These are phyloP conservation scores for Liposcelis brunnea DNA, from an alignment of 2,888 invertebrate species.

Conservation along the genomic window DNA sequence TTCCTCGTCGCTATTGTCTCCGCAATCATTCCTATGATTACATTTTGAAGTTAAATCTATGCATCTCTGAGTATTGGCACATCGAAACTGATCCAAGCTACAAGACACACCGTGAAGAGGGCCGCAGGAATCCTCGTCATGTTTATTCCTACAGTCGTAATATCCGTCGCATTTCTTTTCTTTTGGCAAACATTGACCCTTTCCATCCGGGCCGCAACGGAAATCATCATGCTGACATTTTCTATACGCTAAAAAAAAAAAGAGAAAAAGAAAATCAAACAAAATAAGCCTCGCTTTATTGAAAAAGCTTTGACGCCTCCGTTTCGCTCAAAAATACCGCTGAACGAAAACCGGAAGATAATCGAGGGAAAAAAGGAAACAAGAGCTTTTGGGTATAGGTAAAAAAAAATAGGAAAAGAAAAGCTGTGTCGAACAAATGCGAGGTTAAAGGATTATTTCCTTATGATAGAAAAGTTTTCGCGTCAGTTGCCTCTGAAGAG, in stretches of 20 bases:
- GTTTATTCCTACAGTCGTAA: conserved; percentile 70
- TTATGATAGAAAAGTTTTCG: too few species aligned
- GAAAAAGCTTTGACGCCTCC: too few species aligned
- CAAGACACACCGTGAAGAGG: conserved; percentile 34
- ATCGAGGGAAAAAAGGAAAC: not conserved
- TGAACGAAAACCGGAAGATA: too few species aligned
- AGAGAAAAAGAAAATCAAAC: conserved; percentile 13
- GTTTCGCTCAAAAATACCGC: too few species aligned
- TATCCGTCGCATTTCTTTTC: conserved; percentile 84
- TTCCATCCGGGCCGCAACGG: conserved; percentile 49
- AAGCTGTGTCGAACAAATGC: conserved; percentile 12
- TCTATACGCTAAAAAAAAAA: conserved; percentile 53
- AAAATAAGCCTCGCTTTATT: conserved; percentile 1
- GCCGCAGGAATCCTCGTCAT: conserved; percentile 60
- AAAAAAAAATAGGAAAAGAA: conserved; percentile 13
- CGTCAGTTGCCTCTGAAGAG: too few species aligned
- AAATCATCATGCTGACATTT: conserved; percentile 78
- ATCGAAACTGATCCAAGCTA: conserved; percentile 70
- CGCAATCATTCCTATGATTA: conserved; percentile 81
- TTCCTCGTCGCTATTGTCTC: conserved; percentile 77
- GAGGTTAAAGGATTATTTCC: not conserved
- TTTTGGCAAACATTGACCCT: conserved; percentile 64
- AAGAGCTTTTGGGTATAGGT: not conserved
- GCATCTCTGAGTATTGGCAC: conserved; percentile 63
- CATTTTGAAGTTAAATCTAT: conserved; percentile 61